phyloP scores from a whole-genome alignment of 2,797 vertebrate genomes.

The Lycodopsis pacificus region DNA sequence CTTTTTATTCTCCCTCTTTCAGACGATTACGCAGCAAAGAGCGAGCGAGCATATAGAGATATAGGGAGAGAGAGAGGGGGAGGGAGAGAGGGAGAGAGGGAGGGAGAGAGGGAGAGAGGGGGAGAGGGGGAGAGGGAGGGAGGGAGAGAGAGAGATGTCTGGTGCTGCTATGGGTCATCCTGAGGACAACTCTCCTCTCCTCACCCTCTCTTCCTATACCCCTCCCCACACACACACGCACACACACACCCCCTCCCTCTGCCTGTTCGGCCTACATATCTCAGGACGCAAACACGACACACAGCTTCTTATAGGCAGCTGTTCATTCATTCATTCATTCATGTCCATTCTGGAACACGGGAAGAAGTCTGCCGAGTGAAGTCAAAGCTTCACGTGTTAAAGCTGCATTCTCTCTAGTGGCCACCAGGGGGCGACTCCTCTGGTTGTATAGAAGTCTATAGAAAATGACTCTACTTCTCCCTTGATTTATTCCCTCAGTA shows the following conservation, averaged over 20 bases:
- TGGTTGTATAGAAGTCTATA: too few species aligned
- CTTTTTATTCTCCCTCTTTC: conserved; percentile 39
- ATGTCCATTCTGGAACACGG: neutral
- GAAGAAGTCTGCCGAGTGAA: too few species aligned
- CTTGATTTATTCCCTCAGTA: too few species aligned
- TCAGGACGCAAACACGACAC: conserved; percentile 31
- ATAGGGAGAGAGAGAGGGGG: neutral
- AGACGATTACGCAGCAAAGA: conserved; percentile 67
- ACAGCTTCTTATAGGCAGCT: conserved; percentile 1
- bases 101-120: conserved; percentile 8
- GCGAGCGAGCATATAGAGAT: conserved; percentile 19
- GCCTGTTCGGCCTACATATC: conserved; percentile 64
- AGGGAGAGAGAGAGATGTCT: conserved; percentile 48
- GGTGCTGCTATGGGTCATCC: conserved; percentile 75
- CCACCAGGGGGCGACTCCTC: too few species aligned
- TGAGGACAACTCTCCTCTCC: conserved; percentile 72
- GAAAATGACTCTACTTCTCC: too few species aligned
- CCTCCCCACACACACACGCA: too few species aligned
- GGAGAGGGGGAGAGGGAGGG: neutral
- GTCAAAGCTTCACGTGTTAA: too few species aligned
- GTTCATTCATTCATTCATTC: conserved; percentile 22
- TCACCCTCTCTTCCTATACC: conserved; percentile 21
- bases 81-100: neutral
- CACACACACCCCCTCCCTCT: neutral
- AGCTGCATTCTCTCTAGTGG: too few species aligned